A percentile compares a stretch with the other conserved stretches of the same genome.
phyloP scores from a whole-genome alignment of 2,888 invertebrate genomes.

The Trileptium ribeirensis region DNA sequence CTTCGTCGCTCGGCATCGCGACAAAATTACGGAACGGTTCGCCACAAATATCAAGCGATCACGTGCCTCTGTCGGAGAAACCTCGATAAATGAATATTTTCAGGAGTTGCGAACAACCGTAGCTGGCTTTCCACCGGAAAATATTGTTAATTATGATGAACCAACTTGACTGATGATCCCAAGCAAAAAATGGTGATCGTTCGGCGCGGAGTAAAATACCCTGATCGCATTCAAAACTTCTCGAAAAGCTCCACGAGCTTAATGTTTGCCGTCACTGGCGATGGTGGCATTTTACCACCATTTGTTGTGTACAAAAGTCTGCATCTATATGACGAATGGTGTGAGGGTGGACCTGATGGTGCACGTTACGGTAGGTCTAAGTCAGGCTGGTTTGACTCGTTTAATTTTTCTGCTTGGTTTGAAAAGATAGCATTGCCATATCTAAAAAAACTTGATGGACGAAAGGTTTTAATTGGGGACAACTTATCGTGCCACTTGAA shows the following conservation, averaged over 20 bases:
- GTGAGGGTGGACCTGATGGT: neutral
- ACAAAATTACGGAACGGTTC: too few species aligned
- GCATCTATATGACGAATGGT: neutral
- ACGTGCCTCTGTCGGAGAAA: too few species aligned
- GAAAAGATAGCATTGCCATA: neutral
- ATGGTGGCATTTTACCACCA: neutral
- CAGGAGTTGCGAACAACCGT: too few species aligned
- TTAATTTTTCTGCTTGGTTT: neutral
- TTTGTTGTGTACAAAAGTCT: neutral
- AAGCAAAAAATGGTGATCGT: neutral
- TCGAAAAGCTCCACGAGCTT: neutral
- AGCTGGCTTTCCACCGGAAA: neutral
- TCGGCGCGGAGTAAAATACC: neutral
- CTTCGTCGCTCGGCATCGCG: too few species aligned
- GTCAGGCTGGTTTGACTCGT: neutral
- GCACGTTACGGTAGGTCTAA: neutral
- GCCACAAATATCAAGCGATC: too few species aligned
- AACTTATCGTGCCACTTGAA: neutral
- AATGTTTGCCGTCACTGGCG: neutral
- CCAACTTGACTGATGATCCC: neutral
- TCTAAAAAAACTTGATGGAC: neutral
- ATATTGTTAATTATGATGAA: neutral
- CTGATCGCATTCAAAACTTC: neutral
- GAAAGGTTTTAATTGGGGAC: neutral
- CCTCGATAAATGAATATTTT: too few species aligned